These are phyloP conservation scores for Nothobranchius kuhntae DNA, from an alignment of 2,113 vertebrate species.

Conservation along the genomic window DNA sequence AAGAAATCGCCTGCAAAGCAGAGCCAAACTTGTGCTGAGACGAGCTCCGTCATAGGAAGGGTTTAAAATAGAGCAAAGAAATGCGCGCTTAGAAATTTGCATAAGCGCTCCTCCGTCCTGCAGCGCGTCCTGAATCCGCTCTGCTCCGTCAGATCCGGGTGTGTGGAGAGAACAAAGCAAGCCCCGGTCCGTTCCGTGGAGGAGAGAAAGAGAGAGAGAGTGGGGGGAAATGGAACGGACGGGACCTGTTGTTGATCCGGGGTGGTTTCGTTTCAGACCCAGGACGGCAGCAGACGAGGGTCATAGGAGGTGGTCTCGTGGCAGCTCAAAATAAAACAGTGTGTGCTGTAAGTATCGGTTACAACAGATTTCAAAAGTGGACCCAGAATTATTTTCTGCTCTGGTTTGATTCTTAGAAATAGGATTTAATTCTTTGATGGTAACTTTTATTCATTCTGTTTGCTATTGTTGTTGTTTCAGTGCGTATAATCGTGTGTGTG, in stretches of 20 bases:
- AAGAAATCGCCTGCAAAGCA: conserved; percentile 17
- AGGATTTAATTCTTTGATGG: neutral
- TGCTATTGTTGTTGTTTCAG: too few species aligned
- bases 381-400: neutral
- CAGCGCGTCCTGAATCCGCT: conserved; percentile 32
- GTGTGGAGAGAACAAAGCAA: conserved; percentile 31
- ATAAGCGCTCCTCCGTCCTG: conserved; percentile 46
- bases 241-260: conserved; percentile 77
- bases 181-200: conserved; percentile 58
- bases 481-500: too few species aligned
- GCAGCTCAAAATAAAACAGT: conserved; percentile 51
- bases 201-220: neutral
- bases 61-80: conserved; percentile 42
- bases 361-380: conserved; percentile 10
- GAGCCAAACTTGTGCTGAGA: conserved; percentile 12
- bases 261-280: conserved; percentile 71
- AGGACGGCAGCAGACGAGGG: conserved; percentile 71
- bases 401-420: conserved; percentile 5
- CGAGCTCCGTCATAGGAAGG: conserved; percentile 40
- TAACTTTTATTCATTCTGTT: too few species aligned
- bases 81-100: conserved; percentile 52
- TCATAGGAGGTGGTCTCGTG: conserved; percentile 72
- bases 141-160: conserved; percentile 57
- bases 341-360: conserved; percentile 61
- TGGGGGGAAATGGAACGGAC: conserved; percentile 55